Percentiles rank a stretch among this genome's conserved stretches.
These are phyloP conservation scores for Apogon hyalosoma DNA, from an alignment of 2,797 vertebrate species.

Conservation along the genomic window DNA sequence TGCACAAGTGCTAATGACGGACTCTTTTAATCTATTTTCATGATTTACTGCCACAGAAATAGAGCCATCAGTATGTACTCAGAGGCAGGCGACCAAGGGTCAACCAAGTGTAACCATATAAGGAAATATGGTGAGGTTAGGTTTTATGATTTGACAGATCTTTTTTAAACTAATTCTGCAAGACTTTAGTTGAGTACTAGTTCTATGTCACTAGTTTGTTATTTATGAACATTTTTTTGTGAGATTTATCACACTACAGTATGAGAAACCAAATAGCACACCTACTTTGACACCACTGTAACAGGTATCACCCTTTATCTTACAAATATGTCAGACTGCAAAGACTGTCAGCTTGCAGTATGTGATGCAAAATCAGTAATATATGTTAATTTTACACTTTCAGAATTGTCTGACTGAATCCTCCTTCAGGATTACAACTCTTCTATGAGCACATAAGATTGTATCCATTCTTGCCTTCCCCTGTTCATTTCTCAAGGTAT, in stretches of 20 bases:
- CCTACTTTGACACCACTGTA: not conserved
- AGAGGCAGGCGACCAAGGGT: slow-evolving; percentile 13
- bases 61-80: slow-evolving; percentile 4
- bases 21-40: slow-evolving; percentile 31
- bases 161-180: not conserved
- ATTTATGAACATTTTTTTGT: too few relatives aligned
- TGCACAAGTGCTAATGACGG: not conserved
- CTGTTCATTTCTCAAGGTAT: not conserved
- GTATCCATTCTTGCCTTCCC: not conserved
- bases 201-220: too few relatives aligned
- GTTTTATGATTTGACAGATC: not conserved
- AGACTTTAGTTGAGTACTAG: too few relatives aligned
- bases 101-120: slow-evolving; percentile 24
- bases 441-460: not conserved
- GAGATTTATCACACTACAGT: too few relatives aligned
- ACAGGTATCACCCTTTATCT: not conserved
- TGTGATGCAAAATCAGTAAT: not conserved
- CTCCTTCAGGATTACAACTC: not conserved
- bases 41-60: slow-evolving; percentile 37
- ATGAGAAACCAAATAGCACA: too few relatives aligned
- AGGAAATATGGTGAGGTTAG: not conserved
- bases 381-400: not conserved
- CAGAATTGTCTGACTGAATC: not conserved
- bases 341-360: not conserved
- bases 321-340: slow-evolving; percentile 10